Percentiles rank a stretch among this genome's conserved stretches.
phyloP scores from a whole-genome alignment of 2,797 vertebrate species.

The Scleropages formosus region DNA sequence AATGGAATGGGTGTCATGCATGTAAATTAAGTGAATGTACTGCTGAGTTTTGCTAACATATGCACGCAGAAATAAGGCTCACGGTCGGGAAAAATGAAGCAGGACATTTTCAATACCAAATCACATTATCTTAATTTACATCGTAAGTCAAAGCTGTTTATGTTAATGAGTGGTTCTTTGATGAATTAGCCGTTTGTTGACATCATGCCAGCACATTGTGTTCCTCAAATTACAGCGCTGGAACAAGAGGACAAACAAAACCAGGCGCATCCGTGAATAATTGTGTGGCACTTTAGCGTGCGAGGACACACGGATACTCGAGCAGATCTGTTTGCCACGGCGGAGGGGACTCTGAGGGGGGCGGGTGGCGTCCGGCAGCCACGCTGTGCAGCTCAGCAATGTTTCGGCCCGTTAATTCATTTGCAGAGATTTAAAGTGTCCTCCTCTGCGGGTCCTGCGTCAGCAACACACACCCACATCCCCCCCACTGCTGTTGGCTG shows the following conservation, averaged over 20 bases:
- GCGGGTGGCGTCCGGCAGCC: background rate
- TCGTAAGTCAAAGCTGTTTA: background rate
- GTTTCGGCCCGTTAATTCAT: background rate
- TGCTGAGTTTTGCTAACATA: no score
- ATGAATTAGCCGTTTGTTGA: background rate
- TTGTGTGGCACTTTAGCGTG: no score
- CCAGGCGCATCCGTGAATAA: background rate
- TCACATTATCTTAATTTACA: no score
- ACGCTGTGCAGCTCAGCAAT: background rate
- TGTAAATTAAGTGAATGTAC: no score
- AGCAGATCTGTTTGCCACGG: slow-evolving; percentile 1
- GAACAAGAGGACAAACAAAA: slow-evolving; percentile 8
- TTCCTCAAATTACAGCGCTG: background rate
- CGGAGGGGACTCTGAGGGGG: background rate
- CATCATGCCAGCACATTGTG: background rate
- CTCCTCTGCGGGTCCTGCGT: slow-evolving; percentile 10
- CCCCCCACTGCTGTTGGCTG: background rate
- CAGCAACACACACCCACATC: background rate
- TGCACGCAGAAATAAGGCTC: no score
- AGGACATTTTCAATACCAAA: no score
- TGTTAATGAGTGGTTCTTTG: background rate
- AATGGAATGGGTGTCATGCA: no score
- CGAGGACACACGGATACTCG: background rate
- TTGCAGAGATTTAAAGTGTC: background rate
- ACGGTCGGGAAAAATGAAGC: no score